Evolutionary conservation across 2,113 vertebrate genomes (phyloP).

Genomic region (Athene cunicularia): DNA sequence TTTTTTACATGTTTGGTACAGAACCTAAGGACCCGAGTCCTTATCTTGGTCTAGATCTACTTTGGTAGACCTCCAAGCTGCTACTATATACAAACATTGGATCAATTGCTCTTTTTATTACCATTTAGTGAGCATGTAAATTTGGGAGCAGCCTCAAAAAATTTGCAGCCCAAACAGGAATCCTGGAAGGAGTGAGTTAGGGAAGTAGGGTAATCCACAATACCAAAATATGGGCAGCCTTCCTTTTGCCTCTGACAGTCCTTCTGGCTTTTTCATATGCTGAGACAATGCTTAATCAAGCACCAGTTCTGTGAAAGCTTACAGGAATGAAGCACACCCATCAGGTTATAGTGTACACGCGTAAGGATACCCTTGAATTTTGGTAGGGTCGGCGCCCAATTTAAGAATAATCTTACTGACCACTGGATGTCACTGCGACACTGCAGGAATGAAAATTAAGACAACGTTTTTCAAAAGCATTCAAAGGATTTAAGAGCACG

Average conservation of each 20-base stretch:
- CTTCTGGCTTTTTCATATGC: neutral
- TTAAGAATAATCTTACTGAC: conserved; percentile 75
- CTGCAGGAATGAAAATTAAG: conserved; percentile 57
- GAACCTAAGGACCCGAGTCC: neutral
- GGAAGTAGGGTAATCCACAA: neutral
- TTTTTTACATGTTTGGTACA: neutral
- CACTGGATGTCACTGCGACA: conserved; percentile 82
- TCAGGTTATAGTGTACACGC: neutral
- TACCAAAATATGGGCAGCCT: neutral
- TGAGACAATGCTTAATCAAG: neutral
- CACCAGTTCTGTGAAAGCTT: neutral
- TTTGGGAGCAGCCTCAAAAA: neutral
- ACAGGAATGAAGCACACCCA: neutral
- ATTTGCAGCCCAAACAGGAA: neutral
- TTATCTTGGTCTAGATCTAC: neutral
- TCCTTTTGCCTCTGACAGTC: neutral
- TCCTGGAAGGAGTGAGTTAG: neutral
- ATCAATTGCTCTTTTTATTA: neutral
- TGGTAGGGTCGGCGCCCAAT: neutral
- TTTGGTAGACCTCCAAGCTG: neutral
- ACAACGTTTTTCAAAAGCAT: neutral
- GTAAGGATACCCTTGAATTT: neutral
- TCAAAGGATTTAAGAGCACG: neutral
- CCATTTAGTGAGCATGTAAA: neutral
- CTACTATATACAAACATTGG: neutral